Percentiles rank a stretch among this genome's conserved stretches.
Evolutionary conservation across 1,140 invertebrate species (phyloP).

Genomic region (Cotesia vestalis): DNA sequence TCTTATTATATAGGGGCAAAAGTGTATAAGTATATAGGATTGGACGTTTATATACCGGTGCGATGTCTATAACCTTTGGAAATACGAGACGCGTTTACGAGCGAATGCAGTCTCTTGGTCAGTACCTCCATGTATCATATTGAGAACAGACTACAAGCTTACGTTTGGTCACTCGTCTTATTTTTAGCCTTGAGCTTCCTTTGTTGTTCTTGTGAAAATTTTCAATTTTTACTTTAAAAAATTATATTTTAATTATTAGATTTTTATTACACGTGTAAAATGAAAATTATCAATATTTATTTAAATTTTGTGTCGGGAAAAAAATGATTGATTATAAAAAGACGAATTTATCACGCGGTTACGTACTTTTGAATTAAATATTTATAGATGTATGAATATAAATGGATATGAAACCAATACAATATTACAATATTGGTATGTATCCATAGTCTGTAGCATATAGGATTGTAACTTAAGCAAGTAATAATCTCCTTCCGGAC

Average conservation of each 20-base stretch:
- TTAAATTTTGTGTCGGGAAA: no score
- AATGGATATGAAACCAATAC: not conserved
- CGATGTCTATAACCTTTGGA: constrained; percentile 66
- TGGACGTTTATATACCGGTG: constrained; percentile 67
- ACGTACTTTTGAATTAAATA: not conserved
- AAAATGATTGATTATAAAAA: no score
- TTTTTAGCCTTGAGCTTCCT: not conserved
- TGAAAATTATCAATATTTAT: no score
- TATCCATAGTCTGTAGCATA: not conserved
- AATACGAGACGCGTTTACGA: constrained; percentile 68
- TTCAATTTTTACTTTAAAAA: no score
- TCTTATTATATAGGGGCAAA: not conserved
- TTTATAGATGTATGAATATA: not conserved
- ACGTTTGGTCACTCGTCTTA: not conserved
- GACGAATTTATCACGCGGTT: no score
- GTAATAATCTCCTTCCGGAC: constrained; percentile 46
- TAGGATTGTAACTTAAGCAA: not conserved
- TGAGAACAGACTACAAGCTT: constrained; percentile 21
- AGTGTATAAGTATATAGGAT: constrained; percentile 64
- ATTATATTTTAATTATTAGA: no score
- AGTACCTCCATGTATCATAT: constrained; percentile 20
- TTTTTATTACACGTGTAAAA: no score
- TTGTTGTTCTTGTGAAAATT: no score
- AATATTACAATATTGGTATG: not conserved
- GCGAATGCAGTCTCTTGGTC: constrained; percentile 55